Conservation (phyloP, 2,888 invertebrate species). For the Epicampocera succincta region DNA sequence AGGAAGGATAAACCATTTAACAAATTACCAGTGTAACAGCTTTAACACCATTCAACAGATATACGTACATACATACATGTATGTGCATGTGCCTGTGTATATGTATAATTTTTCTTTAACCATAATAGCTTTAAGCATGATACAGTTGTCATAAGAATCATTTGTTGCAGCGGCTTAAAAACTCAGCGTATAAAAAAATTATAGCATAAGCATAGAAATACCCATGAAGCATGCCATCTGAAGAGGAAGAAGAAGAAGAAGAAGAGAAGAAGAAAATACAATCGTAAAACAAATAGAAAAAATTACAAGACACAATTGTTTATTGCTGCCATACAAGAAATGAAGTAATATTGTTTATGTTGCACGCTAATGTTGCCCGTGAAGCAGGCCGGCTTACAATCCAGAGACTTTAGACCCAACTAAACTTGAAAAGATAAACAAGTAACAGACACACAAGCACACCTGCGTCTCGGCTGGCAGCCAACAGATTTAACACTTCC, state of each 20-base stretch:
- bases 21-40: constrained; percentile 39
- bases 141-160: constrained; percentile 61
- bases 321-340: constrained; percentile 36
- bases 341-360: constrained; percentile 48
- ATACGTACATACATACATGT: too few species aligned
- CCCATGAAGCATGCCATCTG: constrained; percentile 23
- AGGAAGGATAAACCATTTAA: constrained; percentile 20
- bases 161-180: constrained; percentile 24
- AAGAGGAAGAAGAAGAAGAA: background rate
- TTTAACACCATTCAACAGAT: constrained; percentile 11
- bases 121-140: constrained; percentile 45
- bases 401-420: constrained; percentile 5
- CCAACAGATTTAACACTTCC: constrained; percentile 8
- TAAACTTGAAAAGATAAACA: constrained; percentile 29
- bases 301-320: constrained; percentile 36
- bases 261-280: constrained; percentile 8
- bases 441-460: constrained; percentile 9
- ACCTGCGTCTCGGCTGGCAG: background rate
- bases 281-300: constrained; percentile 24
- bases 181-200: background rate
- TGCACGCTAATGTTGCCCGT: constrained; percentile 15
- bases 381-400: background rate
- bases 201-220: constrained; percentile 38
- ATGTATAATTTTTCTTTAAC: background rate
- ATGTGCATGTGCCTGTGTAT: too few species aligned